Percentiles rank a stretch among this genome's conserved stretches.
Evolutionary conservation across 2,113 vertebrate genomes (phyloP).

Genomic region (Phainopepla nitens): DNA sequence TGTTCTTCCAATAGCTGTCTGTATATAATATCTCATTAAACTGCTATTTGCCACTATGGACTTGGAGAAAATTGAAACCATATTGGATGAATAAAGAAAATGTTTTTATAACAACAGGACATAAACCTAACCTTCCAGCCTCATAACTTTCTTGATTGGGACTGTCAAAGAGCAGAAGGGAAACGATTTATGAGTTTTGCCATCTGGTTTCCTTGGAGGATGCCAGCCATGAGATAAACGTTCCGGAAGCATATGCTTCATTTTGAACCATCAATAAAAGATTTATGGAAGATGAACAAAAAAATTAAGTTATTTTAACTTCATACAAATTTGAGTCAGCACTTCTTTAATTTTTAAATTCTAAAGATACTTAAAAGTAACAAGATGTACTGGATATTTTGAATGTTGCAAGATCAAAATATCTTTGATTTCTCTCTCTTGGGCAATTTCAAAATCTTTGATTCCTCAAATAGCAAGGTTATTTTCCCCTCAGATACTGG

Average conservation of each 20-base stretch:
- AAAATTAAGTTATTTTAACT: not conserved
- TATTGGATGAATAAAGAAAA: not conserved
- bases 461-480: not conserved
- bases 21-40: not conserved
- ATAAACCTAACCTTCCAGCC: not conserved
- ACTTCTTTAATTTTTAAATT: not conserved
- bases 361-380: not conserved
- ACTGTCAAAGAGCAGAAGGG: not conserved
- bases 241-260: not conserved
- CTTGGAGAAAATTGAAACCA: not conserved
- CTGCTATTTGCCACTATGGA: not conserved
- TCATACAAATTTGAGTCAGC: not conserved
- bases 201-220: not conserved
- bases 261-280: not conserved
- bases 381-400: not conserved
- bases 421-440: not conserved
- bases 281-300: not conserved
- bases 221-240: not conserved
- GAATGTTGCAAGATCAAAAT: not conserved
- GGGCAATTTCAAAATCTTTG: not conserved
- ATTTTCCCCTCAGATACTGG: not conserved
- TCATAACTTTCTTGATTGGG: not conserved
- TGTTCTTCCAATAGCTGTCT: not conserved
- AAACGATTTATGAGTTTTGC: not conserved
- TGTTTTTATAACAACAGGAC: not conserved